phyloP scores from a whole-genome alignment of 2,888 invertebrate genomes.

The Cyrtodaria siliqua region DNA sequence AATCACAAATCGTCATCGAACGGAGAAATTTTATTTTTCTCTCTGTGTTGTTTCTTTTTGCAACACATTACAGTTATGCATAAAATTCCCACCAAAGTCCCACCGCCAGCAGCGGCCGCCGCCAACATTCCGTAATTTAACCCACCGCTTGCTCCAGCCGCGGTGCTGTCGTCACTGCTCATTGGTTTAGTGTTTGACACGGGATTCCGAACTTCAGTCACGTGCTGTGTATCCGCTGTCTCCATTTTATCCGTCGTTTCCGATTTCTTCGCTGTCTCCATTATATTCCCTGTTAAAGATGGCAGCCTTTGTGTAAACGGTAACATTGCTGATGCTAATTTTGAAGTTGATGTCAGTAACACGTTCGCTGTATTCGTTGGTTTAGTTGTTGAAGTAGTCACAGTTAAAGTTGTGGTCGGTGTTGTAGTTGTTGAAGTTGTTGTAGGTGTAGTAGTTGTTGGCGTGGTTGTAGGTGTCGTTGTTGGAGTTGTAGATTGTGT shows the following conservation, averaged over 20 bases:
- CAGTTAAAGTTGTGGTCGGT: constrained; percentile 21
- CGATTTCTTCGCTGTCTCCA: too few relatives aligned
- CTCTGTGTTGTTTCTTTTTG: constrained; percentile 38
- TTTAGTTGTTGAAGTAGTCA: constrained; percentile 9
- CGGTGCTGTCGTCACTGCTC: constrained; percentile 21
- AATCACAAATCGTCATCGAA: constrained; percentile 46
- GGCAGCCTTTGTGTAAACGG: too few relatives aligned
- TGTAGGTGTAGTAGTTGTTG: constrained; percentile 42
- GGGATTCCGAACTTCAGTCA: too few relatives aligned
- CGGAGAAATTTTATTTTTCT: constrained; percentile 50
- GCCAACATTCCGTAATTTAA: constrained; percentile 55
- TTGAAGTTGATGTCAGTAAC: too few relatives aligned
- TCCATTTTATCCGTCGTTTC: too few relatives aligned
- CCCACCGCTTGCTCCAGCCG: constrained; percentile 19
- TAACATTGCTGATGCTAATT: background rate
- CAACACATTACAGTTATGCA: constrained; percentile 52
- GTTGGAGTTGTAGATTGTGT: constrained; percentile 52
- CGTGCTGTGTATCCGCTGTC: too few relatives aligned
- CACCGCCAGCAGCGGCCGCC: constrained; percentile 54
- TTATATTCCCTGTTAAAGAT: too few relatives aligned
- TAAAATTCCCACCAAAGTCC: constrained; percentile 50
- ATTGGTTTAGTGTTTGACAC: background rate
- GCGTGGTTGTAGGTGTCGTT: constrained; percentile 39
- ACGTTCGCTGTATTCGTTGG: too few relatives aligned
- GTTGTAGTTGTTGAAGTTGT: constrained; percentile 29